phyloP scores from a whole-genome alignment of 2,888 invertebrate genomes.

The Parnassius mnemosyne region DNA sequence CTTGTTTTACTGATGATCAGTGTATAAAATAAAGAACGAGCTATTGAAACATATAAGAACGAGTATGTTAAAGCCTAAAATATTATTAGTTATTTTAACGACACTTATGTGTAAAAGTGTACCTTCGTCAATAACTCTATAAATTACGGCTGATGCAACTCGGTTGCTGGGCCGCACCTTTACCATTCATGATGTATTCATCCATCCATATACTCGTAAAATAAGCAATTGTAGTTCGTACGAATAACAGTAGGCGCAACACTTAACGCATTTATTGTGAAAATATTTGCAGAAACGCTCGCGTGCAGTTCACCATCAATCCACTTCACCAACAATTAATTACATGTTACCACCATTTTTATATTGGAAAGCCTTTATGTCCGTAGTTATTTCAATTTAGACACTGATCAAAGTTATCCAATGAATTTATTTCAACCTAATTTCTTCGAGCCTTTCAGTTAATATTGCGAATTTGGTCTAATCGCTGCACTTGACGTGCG shows the following conservation, averaged over 20 bases:
- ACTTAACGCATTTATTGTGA: conserved; percentile 20
- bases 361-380: no score
- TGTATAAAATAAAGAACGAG: no score
- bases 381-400: no score
- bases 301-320: not conserved
- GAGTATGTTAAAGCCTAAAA: no score
- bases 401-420: no score
- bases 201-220: conserved; percentile 9
- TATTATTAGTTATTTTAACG: no score
- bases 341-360: no score
- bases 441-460: no score
- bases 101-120: not conserved
- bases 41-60: no score
- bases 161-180: conserved; percentile 8
- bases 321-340: not conserved
- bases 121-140: not conserved
- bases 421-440: no score
- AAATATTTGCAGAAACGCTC: conserved; percentile 5
- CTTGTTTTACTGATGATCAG: no score
- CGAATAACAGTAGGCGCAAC: conserved; percentile 18
- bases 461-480: no score
- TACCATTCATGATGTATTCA: conserved; percentile 10
- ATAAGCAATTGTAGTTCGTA: conserved; percentile 13
- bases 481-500: not conserved
- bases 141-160: conserved; percentile 3